Evolutionary conservation across 2,113 vertebrate genomes (phyloP), one percentile per base, ranked within the genome.

Genomic region (Dunckerocampus dactyliophorus): DNA sequence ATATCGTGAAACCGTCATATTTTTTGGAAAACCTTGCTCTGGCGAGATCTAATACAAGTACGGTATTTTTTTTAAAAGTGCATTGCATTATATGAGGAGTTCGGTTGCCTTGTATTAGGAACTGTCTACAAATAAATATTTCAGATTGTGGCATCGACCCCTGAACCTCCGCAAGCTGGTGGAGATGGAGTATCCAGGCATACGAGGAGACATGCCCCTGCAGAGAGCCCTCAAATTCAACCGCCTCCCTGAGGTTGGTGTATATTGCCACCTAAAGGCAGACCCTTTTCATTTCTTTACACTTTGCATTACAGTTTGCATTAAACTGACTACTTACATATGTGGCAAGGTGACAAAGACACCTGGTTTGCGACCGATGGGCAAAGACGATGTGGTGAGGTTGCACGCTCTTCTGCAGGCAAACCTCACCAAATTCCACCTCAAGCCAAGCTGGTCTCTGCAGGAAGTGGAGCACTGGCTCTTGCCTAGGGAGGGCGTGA

Each of bases 381-480:
- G 91, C 24, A 80, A 79, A 51, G 88, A 81, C 34, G 94, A 99
- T 63, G 85, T 93, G 67, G 72, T 73, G 0, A 83, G 79, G 0
- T 88, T 94, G 65, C 92, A 89, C 63, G 79, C 85, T 63, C 91
- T 98, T 17, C 84, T 99, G 59, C 83, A 77, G 0, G 75, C 85
- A 47, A 91, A 94, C 85, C 84, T 94, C 75, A 74, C 84, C 82
- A 93, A 89, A 77, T 97, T 95, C 71, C 82, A 94, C 76, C 90
- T 99, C 82, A 91, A 87, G 0, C 90, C 93, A 0, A 55, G 90
- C 74, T 89, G 94, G 90, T 94, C 86, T 65, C 57, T 60, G 43
- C 89, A 94, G 74, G 94, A 99, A 81, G 91, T 95, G 64, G 90
- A 94, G 59, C 95, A 98, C 87, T 98, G 94, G 94, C 89, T 95